Conservation (phyloP, 2,113 vertebrate genomes). For the Cottus gobio region DNA sequence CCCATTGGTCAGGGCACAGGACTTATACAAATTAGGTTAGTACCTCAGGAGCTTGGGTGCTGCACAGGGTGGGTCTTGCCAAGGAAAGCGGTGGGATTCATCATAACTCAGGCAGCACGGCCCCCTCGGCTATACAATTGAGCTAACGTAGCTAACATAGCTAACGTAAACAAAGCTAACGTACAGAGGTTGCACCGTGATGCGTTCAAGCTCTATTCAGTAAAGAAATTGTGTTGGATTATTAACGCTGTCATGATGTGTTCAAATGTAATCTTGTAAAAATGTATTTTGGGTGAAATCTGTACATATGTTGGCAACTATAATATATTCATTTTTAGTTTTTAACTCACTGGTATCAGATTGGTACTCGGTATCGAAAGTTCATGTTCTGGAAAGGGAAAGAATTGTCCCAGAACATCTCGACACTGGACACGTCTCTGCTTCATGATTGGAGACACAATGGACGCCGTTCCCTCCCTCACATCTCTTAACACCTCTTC, state of each 20-base stretch:
- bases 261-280: no score
- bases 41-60: no score
- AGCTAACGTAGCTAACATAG: neutral
- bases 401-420: neutral
- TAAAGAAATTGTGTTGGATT: neutral
- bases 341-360: no score
- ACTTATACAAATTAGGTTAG: no score
- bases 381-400: neutral
- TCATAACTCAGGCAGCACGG: neutral
- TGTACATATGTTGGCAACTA: neutral
- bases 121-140: no score
- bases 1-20: no score
- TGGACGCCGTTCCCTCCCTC: slow-evolving; percentile 29
- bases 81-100: neutral
- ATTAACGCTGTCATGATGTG: no score
- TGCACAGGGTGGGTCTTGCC: no score
- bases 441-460: slow-evolving; percentile 47
- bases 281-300: neutral
- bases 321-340: no score
- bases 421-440: slow-evolving; percentile 17
- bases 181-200: neutral
- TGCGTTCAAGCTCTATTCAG: neutral
- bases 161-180: no score
- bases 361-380: neutral
- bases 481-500: slow-evolving; percentile 61